Evolutionary conservation across 2,888 invertebrate species (phyloP).

Genomic region (Julus scanicus): DNA sequence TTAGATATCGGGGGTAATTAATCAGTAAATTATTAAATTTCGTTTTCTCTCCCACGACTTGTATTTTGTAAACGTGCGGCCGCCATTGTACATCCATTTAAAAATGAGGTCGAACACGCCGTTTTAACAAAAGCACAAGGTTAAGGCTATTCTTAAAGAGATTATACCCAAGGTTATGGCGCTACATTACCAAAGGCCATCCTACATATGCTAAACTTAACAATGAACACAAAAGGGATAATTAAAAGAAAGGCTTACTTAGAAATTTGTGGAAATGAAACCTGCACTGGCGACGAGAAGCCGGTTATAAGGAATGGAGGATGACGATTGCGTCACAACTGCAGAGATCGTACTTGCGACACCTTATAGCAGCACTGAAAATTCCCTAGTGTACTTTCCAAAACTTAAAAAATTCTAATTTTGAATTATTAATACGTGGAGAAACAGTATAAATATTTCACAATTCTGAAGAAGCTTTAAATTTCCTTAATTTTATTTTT

Average conservation of each 20-base stretch:
- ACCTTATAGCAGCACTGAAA: neutral
- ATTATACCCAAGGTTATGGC: neutral
- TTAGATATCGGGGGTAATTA: neutral
- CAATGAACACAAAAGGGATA: neutral
- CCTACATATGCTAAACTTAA: neutral
- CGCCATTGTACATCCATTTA: constrained; percentile 21
- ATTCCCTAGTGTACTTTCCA: neutral
- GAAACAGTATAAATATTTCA: neutral
- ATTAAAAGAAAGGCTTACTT: constrained; percentile 30
- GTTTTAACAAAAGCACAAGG: neutral
- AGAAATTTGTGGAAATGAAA: neutral
- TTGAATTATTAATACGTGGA: too few relatives aligned
- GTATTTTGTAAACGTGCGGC: neutral
- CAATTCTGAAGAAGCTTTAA: too few relatives aligned
- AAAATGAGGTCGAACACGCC: constrained; percentile 40
- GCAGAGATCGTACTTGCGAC: constrained; percentile 4
- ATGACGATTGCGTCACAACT: constrained; percentile 17
- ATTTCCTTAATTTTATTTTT: too few relatives aligned
- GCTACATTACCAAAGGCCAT: neutral
- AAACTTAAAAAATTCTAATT: too few relatives aligned
- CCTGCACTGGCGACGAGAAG: neutral
- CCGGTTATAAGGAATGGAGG: constrained; percentile 2
- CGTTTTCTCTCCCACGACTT: neutral
- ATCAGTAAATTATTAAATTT: neutral
- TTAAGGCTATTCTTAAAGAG: neutral